Base-by-base conservation (phyloP, 2,113 vertebrate genomes). In the Rhea pennata region DNA sequence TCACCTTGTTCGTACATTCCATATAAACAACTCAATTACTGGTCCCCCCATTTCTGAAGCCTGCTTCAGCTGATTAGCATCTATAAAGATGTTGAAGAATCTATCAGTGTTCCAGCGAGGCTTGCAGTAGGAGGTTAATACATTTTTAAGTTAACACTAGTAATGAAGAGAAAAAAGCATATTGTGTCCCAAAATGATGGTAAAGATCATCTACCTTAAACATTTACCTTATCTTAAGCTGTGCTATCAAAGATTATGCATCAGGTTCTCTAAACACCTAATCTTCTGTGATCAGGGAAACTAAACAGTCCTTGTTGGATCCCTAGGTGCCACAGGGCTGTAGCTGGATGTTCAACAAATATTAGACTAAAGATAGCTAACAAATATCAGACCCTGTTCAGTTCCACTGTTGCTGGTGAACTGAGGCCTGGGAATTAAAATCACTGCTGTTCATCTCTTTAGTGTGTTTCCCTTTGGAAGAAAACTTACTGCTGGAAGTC, bases 71-170 rank as follows among this genome's bases (percentile, higher is more conserved):
- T 51, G 67, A 24, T 54, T 29, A 48, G 7, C 15, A 15, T 64
- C 40, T 82, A 27, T 42, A 17, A 62, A 56, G 53, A 56, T 21
- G 2, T 33, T 15, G 50, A 76, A 27, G 20, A 36, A 40, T 42
- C 40, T 1, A 0, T n/a, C n/a, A 27, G 2, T 40, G 12, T 54
- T 56, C 40, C n/a, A 24, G n/a, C 48, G 21, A 64, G 24, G 29
- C 29, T 48, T 76, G 56, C 48, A 50, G n/a, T 19, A 36, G 54
- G 29, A 15, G 4, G 6, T 9, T 56, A 62, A 31, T 65, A 36
- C 2, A 0, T 62, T 48, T 46, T 48, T 46, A 48, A 69, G 27
- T 36, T 48, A 56, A 75, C 19, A 42, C 10, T 36, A n/a, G 12
- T 22, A 17, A 56, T 31, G 24, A 40, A 87, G 15, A 6, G 6